Conservation (phyloP, 2,888 invertebrate genomes). For the Melanotus villosus region DNA sequence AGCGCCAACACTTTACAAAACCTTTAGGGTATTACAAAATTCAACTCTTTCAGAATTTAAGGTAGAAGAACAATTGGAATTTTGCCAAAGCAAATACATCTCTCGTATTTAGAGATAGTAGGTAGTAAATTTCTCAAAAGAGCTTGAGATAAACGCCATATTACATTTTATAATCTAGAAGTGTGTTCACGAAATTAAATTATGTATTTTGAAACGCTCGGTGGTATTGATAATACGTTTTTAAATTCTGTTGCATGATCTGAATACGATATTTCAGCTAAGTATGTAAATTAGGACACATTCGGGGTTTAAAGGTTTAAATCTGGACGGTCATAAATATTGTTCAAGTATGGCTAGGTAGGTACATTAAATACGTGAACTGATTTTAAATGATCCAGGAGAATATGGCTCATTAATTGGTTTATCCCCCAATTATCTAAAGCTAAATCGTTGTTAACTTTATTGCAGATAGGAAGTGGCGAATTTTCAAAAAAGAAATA, state of each 20-base stretch:
- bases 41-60: too few relatives aligned
- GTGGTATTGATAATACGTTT: slow-evolving; percentile 21
- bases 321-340: slow-evolving; percentile 3
- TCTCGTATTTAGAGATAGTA: not conserved
- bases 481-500: too few relatives aligned
- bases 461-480: too few relatives aligned
- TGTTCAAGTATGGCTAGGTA: not conserved
- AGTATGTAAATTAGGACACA: slow-evolving; percentile 20
- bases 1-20: too few relatives aligned
- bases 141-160: not conserved
- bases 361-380: not conserved
- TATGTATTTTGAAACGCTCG: slow-evolving; percentile 8
- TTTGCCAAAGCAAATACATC: too few relatives aligned
- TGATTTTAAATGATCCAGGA: not conserved
- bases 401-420: not conserved
- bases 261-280: slow-evolving; percentile 25
- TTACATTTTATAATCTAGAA: not conserved
- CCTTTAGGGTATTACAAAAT: too few relatives aligned
- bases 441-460: too few relatives aligned
- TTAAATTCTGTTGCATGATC: slow-evolving; percentile 16
- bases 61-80: too few relatives aligned
- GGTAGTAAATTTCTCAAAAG: not conserved
- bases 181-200: slow-evolving; percentile 6
- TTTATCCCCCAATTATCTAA: too few relatives aligned
- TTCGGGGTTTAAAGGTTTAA: not conserved